Conservation (phyloP, 92 coral and sea anemone genomes). For the Zoanthus sansibaricus region DNA sequence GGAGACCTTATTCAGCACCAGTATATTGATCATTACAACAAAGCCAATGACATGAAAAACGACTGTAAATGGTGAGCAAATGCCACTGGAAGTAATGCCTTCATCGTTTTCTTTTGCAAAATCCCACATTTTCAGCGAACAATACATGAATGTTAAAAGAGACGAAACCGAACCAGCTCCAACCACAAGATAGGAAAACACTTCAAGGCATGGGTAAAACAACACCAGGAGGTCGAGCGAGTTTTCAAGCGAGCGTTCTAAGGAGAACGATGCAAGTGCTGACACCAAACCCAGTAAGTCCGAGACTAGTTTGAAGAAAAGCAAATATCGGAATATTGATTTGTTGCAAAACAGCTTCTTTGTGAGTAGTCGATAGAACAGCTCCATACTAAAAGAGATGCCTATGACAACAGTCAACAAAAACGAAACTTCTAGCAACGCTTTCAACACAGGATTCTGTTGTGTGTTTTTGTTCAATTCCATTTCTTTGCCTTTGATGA, state of each 20-base stretch:
- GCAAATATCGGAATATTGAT: neutral
- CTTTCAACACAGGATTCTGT: neutral
- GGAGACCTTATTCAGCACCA: neutral
- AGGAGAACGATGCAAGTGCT: neutral
- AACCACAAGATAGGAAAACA: neutral
- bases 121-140: neutral
- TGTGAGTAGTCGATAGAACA: neutral
- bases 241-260: neutral
- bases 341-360: slow-evolving; percentile 6
- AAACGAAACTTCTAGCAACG: neutral
- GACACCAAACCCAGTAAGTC: neutral
- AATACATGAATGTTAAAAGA: neutral
- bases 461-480: neutral
- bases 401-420: slow-evolving; percentile 15
- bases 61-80: too few relatives aligned
- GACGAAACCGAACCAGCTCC: neutral
- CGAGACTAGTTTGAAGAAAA: slow-evolving; percentile 6
- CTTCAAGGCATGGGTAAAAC: slow-evolving; percentile 3
- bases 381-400: neutral
- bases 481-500: neutral
- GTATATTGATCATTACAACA: neutral
- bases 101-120: neutral
- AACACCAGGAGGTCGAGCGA: neutral
- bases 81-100: neutral
- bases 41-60: neutral